Base-by-base conservation (phyloP, 2,113 vertebrate genomes). In the Oncorhynchus kisutch region DNA sequence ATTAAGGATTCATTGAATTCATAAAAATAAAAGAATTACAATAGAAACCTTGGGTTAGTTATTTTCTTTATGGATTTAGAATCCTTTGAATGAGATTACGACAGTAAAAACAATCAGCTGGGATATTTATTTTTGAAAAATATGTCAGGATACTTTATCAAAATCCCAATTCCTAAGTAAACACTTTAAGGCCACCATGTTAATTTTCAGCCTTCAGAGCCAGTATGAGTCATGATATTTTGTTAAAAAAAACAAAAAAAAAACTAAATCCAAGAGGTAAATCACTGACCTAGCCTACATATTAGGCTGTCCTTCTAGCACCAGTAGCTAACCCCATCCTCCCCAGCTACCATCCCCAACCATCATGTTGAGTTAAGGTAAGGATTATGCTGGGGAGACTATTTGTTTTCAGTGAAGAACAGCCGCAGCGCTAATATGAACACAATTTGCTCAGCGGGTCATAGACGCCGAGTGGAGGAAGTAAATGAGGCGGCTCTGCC, bases 371-470 rank as follows among this genome's bases (percentile, higher is more conserved):
- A 89, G 89, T 90, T 92, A 92, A 92, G 87, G 84, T 84, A 77
- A 90, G 88, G 87, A 91, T 90, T 90, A 90, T 89, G 89, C 88
- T 82, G 88, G 85, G 74, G 81, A 90, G 85, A 90, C 91, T 90
- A 92, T 92, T 92, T 92, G 92, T 91, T 93, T 90, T 90, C 91
- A 91, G 89, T 91, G 92, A 93, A 90, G 87, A 91, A 82, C 88
- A 89, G 89, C 87, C 89, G 85, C 92, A 92, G 90, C 91, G 90
- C 89, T 92, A 91, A 93, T 92, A 92, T 91, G 88, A 90, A 89
- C 90, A 87, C 89, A 91, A 92, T 93, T 92, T 92, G 91, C 92
- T 93, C 90, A 92, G 89, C 91, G 84, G 91, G 92, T 92, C 90
- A 90, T 81, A 90, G 88, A 90, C 87, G 84, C 88, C 86, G 89